phyloP scores from a whole-genome alignment of 2,113 vertebrate genomes.

The Eulemur rufifrons region DNA sequence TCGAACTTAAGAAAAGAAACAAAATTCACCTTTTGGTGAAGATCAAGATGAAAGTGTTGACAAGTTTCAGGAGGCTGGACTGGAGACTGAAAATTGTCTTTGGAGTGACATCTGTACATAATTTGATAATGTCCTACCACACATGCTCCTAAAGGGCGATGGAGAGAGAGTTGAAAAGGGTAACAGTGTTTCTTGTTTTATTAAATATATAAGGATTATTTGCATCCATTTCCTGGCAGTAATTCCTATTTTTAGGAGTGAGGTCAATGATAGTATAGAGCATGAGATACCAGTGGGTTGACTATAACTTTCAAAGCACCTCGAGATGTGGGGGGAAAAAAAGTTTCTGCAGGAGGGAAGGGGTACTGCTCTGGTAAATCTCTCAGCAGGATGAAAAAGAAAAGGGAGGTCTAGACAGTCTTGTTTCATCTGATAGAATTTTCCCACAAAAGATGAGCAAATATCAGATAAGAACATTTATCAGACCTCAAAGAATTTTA shows the following conservation, averaged over 20 bases:
- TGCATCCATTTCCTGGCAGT: conserved; percentile 61
- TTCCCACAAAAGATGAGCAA: background rate
- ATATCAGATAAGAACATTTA: background rate
- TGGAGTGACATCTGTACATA: background rate
- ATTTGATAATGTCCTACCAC: background rate
- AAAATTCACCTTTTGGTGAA: background rate
- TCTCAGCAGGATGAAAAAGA: background rate
- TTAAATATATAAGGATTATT: conserved; percentile 64
- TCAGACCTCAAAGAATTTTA: conserved; percentile 24
- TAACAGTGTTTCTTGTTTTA: conserved; percentile 72
- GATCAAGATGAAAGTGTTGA: background rate
- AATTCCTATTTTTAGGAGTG: conserved; percentile 72
- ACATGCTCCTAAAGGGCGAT: conserved; percentile 10
- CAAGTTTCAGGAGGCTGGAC: background rate
- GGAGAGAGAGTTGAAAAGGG: background rate
- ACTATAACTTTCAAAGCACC: conserved; percentile 69
- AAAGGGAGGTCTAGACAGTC: background rate
- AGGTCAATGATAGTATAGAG: conserved; percentile 57
- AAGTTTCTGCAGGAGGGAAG: background rate
- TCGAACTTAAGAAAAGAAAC: background rate
- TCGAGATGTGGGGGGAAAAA: background rate
- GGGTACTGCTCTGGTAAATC: background rate
- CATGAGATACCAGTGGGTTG: conserved; percentile 58
- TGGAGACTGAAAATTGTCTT: background rate
- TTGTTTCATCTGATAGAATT: conserved; percentile 21